Percentiles rank a stretch among this genome's conserved stretches.
Conservation (phyloP, 1,140 invertebrate species). For the Cherax quadricarinatus region DNA sequence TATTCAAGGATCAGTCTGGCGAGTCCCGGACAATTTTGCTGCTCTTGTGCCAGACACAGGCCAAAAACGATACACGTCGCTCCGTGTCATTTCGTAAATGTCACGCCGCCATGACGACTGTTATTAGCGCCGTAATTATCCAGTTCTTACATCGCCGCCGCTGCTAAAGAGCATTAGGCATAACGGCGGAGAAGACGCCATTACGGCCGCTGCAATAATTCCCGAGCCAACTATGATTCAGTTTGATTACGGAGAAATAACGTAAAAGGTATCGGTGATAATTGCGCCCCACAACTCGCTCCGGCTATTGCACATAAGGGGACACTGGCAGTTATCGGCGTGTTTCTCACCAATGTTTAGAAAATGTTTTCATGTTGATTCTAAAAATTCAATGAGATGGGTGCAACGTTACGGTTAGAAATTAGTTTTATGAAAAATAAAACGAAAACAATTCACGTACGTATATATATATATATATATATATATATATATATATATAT, state of each 20-base stretch:
- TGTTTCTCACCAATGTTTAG: slow-evolving; percentile 55
- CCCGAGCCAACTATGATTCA: slow-evolving; percentile 34
- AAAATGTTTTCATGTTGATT: slow-evolving; percentile 63
- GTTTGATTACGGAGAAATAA: slow-evolving; percentile 61
- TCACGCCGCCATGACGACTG: not conserved
- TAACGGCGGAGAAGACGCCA: not conserved
- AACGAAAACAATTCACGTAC: not conserved
- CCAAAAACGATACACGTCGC: not conserved
- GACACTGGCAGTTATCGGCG: slow-evolving; percentile 26
- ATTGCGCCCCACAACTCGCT: slow-evolving; percentile 53
- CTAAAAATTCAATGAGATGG: slow-evolving; percentile 66
- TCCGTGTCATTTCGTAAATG: not conserved
- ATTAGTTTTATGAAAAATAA: slow-evolving; percentile 40
- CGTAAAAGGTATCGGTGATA: slow-evolving; percentile 51
- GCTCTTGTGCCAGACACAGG: not conserved
- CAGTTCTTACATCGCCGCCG: not conserved
- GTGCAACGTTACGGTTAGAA: slow-evolving; percentile 31
- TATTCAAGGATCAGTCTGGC: slow-evolving; percentile 52
- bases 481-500: not conserved
- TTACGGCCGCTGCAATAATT: slow-evolving; percentile 21
- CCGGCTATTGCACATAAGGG: slow-evolving; percentile 45
- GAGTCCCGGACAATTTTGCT: slow-evolving; percentile 56
- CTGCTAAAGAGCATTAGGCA: not conserved
- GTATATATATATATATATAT: slow-evolving; percentile 9
- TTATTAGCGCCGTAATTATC: not conserved